Conservation (phyloP, 2,797 vertebrate genomes). For the Tapirus indicus region DNA sequence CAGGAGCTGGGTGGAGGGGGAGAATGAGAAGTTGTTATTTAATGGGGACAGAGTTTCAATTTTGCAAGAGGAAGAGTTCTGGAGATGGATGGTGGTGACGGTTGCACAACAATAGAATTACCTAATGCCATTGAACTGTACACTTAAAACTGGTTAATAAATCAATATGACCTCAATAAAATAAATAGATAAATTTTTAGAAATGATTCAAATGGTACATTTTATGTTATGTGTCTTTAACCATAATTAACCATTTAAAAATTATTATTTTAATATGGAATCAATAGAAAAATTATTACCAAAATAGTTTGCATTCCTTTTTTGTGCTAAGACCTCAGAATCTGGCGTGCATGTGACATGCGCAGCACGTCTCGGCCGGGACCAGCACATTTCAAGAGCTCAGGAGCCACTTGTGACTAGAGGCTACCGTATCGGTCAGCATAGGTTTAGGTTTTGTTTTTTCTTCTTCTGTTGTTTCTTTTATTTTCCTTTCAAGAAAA, state of each 20-base stretch:
- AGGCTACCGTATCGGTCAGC: background rate
- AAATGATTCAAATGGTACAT: background rate
- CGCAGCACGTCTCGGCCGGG: background rate
- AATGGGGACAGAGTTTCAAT: background rate
- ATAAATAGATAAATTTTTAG: too few species aligned
- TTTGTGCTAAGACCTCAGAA: background rate
- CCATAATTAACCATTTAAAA: background rate
- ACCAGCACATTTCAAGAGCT: background rate
- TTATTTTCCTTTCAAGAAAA: background rate
- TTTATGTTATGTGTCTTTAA: background rate
- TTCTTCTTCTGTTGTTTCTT: background rate
- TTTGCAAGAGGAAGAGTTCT: background rate
- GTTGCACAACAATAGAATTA: background rate
- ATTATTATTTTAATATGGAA: background rate
- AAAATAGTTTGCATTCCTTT: background rate
- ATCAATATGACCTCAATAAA: too few species aligned
- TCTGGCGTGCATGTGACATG: background rate
- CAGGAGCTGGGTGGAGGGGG: background rate
- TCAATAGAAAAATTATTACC: background rate
- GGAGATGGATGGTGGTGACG: background rate
- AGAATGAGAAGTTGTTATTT: background rate
- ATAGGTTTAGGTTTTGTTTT: background rate
- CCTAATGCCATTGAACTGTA: background rate
- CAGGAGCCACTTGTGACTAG: background rate
- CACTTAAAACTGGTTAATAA: background rate